Base-by-base conservation (phyloP, 2,797 vertebrate species). In the Coregonus ussuriensis region DNA sequence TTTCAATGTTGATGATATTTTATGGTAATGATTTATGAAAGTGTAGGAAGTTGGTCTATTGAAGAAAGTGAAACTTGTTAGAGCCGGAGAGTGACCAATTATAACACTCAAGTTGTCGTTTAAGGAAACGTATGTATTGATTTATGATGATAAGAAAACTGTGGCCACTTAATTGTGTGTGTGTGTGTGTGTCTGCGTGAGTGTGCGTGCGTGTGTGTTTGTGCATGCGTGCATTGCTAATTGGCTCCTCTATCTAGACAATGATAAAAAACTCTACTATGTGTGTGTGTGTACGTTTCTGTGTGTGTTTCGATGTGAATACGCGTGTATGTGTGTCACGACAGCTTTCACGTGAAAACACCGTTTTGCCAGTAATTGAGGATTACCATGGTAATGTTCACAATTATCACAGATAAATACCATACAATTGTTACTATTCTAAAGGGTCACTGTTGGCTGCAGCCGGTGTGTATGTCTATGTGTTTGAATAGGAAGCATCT, bases 311-410 rank as follows among this genome's bases (percentile, higher is more conserved):
- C 41, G 51, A 25, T 37, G 14, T 74, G 66, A 72, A 52, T 47
- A n/a, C 31, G 31, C 37, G n/a, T 74, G 65, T 41, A n/a, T 68
- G 33, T 73, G 66, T 71, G 65, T 59, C 31, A 31, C 15, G 18
- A 65, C 62, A 74, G 33, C 79, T 75, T 80, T 79, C 83, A 84
- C 85, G 86, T 80, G 86, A 89, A 65, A 91, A 86, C 88, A 84
- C 78, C 63, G 62, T 77, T 85, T 84, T 88, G 84, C 85, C 86
- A 85, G 88, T 93, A 93, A 94, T 92, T 93, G 89, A 87, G 90
- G 91, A 93, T 93, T 92, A 92, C 88, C 84, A 90, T 91, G 86
- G 89, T 90, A 91, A 94, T 74, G 85, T 79, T 77, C 72, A 82
- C 74, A 82, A 76, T 85, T 86, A 86, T 86, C 82, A 75, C 65